phyloP scores from a whole-genome alignment of 2,888 invertebrate genomes.

The Oligia strigilis region DNA sequence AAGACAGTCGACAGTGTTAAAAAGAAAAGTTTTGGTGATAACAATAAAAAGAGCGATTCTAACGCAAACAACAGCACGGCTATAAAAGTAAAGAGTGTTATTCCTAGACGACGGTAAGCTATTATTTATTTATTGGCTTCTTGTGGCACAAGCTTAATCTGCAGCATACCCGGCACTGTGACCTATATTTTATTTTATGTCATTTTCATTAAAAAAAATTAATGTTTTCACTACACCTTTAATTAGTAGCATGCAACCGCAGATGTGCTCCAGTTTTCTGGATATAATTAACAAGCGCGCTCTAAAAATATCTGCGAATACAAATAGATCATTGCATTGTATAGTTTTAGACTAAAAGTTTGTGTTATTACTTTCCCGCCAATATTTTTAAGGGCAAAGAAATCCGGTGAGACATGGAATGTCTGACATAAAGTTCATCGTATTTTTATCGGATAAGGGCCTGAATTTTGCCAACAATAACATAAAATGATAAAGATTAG shows the following conservation, averaged over 20 bases:
- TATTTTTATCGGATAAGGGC: constrained; percentile 54
- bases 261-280: constrained; percentile 77
- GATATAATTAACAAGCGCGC: constrained; percentile 79
- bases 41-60: constrained; percentile 76
- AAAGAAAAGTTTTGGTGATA: constrained; percentile 78
- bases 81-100: constrained; percentile 88
- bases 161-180: constrained; percentile 10
- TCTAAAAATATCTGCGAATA: constrained; percentile 75
- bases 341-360: constrained; percentile 35
- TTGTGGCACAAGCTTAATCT: constrained; percentile 31
- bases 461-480: constrained; percentile 29
- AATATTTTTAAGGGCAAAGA: constrained; percentile 12
- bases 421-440: constrained; percentile 38
- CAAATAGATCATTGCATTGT: constrained; percentile 57
- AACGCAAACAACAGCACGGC: constrained; percentile 74
- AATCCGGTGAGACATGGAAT: not conserved
- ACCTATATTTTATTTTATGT: constrained; percentile 19
- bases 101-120: constrained; percentile 86
- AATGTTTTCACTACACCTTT: constrained; percentile 19
- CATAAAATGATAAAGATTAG: constrained; percentile 47
- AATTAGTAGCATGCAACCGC: constrained; percentile 56
- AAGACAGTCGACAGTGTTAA: constrained; percentile 73
- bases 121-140: constrained; percentile 64
- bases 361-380: constrained; percentile 59
- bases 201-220: not conserved